A percentile compares a stretch with the other conserved stretches of the same genome.
phyloP scores from a whole-genome alignment of 2,113 vertebrate genomes.

The Pelecanus crispus region DNA sequence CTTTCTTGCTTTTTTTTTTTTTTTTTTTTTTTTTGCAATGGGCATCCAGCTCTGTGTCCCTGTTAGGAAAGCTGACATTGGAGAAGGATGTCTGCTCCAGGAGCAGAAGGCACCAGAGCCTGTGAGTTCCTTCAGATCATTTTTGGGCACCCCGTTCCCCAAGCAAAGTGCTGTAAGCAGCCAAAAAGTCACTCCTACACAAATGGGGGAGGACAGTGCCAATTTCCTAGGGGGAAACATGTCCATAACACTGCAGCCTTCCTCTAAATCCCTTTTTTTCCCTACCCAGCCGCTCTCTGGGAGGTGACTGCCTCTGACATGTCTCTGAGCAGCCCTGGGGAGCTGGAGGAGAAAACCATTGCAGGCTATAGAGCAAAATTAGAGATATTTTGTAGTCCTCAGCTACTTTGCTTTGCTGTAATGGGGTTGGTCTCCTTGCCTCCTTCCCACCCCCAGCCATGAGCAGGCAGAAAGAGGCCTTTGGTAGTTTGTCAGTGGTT shows the following conservation, averaged over 20 bases:
- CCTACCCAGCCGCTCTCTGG: neutral
- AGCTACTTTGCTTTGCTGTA: neutral
- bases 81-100: neutral
- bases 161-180: neutral
- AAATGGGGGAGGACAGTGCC: neutral
- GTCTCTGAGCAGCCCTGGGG: neutral
- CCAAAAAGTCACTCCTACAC: neutral
- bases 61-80: neutral
- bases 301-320: neutral
- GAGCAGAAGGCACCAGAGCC: neutral
- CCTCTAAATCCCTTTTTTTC: neutral
- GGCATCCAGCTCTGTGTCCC: neutral
- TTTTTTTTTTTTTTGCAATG: neutral
- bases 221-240: neutral
- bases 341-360: neutral
- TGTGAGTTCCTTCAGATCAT: neutral
- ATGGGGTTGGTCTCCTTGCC: neutral
- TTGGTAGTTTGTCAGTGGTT: constrained; percentile 43
- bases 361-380: neutral
- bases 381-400: neutral
- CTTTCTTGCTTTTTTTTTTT: neutral
- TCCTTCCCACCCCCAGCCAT: neutral
- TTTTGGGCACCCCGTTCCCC: neutral
- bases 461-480: neutral
- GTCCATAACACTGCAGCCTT: accelerated